Percentiles rank a stretch among this genome's conserved stretches.
These are phyloP conservation scores for Borostomias antarcticus DNA, from an alignment of 2,797 vertebrate species.

Conservation along the genomic window DNA sequence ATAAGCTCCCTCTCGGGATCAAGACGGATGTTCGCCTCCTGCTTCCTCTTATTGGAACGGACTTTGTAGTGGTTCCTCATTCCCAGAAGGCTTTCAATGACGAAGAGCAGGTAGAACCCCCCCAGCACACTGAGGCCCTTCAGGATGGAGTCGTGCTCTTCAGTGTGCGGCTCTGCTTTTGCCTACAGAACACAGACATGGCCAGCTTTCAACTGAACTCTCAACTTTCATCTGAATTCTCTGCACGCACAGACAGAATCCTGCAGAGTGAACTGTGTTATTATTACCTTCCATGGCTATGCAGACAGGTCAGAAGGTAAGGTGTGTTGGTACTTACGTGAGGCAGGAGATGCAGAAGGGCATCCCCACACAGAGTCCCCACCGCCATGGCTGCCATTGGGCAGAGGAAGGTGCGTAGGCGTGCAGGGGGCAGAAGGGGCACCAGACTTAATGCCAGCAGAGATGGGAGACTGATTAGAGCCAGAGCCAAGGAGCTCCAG, in stretches of 20 bases:
- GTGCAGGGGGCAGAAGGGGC: slow-evolving; percentile 62
- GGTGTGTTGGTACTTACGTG: slow-evolving; percentile 72
- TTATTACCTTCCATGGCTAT: not conserved
- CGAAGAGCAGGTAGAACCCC: slow-evolving; percentile 80
- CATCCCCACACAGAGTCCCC: slow-evolving; percentile 84
- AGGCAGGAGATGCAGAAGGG: slow-evolving; percentile 82
- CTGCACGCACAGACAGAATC: not conserved
- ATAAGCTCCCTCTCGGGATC: slow-evolving; percentile 32
- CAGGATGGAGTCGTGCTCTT: slow-evolving; percentile 46
- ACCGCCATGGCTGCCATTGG: slow-evolving; percentile 83
- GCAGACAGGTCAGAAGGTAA: not conserved
- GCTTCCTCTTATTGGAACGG: slow-evolving; percentile 32
- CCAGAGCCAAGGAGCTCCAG: slow-evolving; percentile 74
- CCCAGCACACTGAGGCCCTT: slow-evolving; percentile 76
- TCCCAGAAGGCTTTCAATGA: slow-evolving; percentile 76
- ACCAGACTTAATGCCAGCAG: slow-evolving; percentile 70
- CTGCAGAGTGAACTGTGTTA: too few species aligned
- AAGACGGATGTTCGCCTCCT: slow-evolving; percentile 14
- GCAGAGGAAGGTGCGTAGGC: slow-evolving; percentile 68
- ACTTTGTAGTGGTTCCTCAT: slow-evolving; percentile 52
- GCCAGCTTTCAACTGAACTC: not conserved
- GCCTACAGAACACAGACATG: slow-evolving; percentile 35
- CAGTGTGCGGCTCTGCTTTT: slow-evolving; percentile 32
- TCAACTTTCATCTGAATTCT: not conserved
- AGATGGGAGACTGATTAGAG: slow-evolving; percentile 75